phyloP scores from a whole-genome alignment of 37 sponge, comb jelly and placozoan genomes.

The Ephydatia muelleri region DNA sequence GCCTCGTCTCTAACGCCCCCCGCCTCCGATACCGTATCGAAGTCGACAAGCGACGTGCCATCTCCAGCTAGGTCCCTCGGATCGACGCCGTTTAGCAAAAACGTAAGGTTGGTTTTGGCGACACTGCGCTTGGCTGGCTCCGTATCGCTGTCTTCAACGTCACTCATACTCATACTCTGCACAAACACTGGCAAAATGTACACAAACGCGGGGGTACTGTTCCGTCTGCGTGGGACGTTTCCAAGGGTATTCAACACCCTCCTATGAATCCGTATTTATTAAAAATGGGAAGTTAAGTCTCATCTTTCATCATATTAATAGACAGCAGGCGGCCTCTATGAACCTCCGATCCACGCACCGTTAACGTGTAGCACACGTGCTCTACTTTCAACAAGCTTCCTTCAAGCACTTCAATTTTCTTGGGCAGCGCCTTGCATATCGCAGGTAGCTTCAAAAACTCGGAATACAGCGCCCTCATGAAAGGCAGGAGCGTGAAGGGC shows the following conservation, averaged over 20 bases:
- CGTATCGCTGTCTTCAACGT: slow-evolving; percentile 38
- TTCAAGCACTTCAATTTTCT: slow-evolving; percentile 51
- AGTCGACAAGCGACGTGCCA: slow-evolving; percentile 36
- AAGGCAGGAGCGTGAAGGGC: slow-evolving; percentile 51
- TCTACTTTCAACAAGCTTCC: slow-evolving; percentile 77
- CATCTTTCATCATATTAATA: background rate
- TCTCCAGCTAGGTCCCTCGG: slow-evolving; percentile 55
- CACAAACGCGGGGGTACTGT: background rate
- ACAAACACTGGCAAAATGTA: background rate
- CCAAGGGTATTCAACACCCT: background rate
- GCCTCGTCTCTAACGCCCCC: slow-evolving; percentile 54
- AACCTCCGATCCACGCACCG: slow-evolving; percentile 76
- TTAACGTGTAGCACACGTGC: slow-evolving; percentile 76
- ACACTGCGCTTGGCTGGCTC: slow-evolving; percentile 53
- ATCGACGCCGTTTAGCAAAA: slow-evolving; percentile 62
- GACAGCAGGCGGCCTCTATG: slow-evolving; percentile 14
- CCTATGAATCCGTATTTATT: slow-evolving; percentile 1
- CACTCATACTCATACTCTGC: slow-evolving; percentile 44
- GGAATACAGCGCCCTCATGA: slow-evolving; percentile 53
- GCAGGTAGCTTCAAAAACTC: slow-evolving; percentile 44
- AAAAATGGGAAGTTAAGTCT: background rate
- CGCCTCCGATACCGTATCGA: slow-evolving; percentile 21
- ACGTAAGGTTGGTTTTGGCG: slow-evolving; percentile 55
- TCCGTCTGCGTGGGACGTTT: background rate
- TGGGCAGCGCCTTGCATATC: slow-evolving; percentile 33